These are phyloP conservation scores for Brachypteracias leptosomus DNA, from an alignment of 2,113 vertebrate genomes.

Conservation along the genomic window DNA sequence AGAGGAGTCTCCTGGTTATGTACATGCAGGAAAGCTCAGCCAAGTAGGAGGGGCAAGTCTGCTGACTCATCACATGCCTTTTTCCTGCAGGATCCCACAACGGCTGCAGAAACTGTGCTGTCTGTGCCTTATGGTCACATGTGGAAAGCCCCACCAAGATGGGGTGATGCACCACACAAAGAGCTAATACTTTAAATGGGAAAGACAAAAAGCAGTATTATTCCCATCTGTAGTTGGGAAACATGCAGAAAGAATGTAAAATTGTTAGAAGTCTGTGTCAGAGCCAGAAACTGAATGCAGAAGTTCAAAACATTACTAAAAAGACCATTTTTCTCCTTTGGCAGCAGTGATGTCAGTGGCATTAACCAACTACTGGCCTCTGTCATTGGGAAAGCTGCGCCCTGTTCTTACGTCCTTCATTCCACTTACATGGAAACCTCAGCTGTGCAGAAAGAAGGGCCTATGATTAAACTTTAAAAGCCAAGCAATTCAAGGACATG, in stretches of 20 bases:
- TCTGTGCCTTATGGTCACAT: neutral
- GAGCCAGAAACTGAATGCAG: constrained; percentile 12
- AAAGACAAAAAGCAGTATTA: neutral
- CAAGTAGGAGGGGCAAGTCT: neutral
- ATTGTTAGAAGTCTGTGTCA: neutral
- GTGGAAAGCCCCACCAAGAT: neutral
- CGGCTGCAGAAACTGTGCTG: neutral
- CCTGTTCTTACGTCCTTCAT: neutral
- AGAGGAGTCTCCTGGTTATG: neutral
- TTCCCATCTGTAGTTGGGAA: neutral
- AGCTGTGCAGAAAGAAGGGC: neutral
- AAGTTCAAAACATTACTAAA: neutral
- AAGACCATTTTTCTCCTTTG: neutral
- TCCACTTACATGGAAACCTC: constrained; percentile 9
- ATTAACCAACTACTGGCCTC: neutral
- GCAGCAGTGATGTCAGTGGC: neutral
- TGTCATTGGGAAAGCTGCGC: neutral
- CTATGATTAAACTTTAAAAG: constrained; percentile 56
- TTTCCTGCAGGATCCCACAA: neutral
- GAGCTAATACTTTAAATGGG: neutral
- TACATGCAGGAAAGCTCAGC: neutral
- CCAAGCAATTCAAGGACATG: constrained; percentile 58
- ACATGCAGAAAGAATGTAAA: neutral
- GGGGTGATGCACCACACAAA: neutral
- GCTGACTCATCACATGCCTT: neutral